Evolutionary conservation across 1,140 invertebrate genomes (phyloP), one percentile per base, ranked within the genome.

Genomic region (Brachionus angularis): DNA sequence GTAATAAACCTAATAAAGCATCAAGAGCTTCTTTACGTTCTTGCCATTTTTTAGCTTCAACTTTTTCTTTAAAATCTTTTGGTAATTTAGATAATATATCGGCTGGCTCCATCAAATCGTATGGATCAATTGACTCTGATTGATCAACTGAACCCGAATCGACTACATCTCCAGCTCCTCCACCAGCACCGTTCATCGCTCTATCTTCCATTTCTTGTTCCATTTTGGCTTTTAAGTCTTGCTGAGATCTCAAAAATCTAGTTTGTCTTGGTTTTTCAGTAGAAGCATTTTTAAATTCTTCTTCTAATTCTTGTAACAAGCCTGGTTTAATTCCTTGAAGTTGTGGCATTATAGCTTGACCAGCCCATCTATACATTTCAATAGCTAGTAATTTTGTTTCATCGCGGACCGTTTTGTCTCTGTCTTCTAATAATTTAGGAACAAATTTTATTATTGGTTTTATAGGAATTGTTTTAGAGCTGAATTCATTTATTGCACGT

Each of bases 21-120:
- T 94, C 91, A 4, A 99, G 76, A 0, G 88, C 88, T 79, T 97
- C 91, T 79, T 96, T 96, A 7, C 96, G 84, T 55, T 97, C 91
- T 76, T 93, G 89, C 96, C 96, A 98, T 77, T 98, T 98, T 78
- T 96, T 97, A 0, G 90, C 89, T 80, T 98, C 80, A 70, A 82
- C 76, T 81, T 95, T 92, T 5, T 96, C 92, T 77, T 89, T 95
- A 79, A 96, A 98, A 80, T 96, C 91, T 84, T 94, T 94, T 0
- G 93, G 93, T 23, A 98, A 78, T 79, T 93, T 89, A 2, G 89
- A 88, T 0, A 98, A 77, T 76, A 98, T 92, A 77, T 98, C 91
- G 27, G 96, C 91, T 0, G 93, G 88, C 75, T 92, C 88, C 5
- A 96, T 78, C 1, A 96, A 80, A 58, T 98, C 94, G 39, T 71